Conservation (phyloP, 2,113 vertebrate species). For the Crotalus tigris region DNA sequence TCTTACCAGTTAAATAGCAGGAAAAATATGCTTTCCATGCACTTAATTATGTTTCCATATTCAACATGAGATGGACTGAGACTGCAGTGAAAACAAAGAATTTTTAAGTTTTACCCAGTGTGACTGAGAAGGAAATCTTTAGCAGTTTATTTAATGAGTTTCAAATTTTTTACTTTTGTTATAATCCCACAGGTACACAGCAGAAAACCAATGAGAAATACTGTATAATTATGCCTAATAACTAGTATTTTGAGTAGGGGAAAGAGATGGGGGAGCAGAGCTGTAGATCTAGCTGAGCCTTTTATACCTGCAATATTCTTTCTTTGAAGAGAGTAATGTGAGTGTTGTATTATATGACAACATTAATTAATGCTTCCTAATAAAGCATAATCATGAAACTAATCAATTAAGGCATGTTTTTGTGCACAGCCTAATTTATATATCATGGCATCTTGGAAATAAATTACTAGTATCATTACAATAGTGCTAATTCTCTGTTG, state of each 20-base stretch:
- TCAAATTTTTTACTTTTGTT: constrained; percentile 64
- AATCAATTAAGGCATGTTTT: constrained; percentile 67
- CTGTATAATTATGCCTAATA: constrained; percentile 70
- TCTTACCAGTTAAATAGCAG: constrained; percentile 29
- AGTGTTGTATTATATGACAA: constrained; percentile 67
- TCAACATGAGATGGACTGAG: constrained; percentile 43
- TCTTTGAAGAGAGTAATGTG: constrained; percentile 69
- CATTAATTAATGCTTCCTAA: constrained; percentile 69
- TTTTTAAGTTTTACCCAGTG: constrained; percentile 18
- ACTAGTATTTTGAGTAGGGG: constrained; percentile 56
- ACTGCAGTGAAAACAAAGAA: constrained; percentile 32
- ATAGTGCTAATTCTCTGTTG: constrained; percentile 41
- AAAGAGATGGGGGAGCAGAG: constrained; percentile 24
- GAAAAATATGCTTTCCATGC: constrained; percentile 23
- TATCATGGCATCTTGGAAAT: constrained; percentile 48
- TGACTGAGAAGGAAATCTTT: background rate
- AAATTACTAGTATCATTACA: constrained; percentile 56
- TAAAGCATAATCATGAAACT: constrained; percentile 64
- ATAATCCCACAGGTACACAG: constrained; percentile 57
- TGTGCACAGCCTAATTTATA: constrained; percentile 59
- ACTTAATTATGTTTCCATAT: constrained; percentile 50
- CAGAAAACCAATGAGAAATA: constrained; percentile 65
- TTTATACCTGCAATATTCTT: constrained; percentile 70
- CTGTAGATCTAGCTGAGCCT: constrained; percentile 60
- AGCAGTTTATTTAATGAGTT: constrained; percentile 50